These are phyloP conservation scores for Glandiceps talaboti DNA, from an alignment of 53 echinoderm and acorn worm genomes.

Conservation along the genomic window DNA sequence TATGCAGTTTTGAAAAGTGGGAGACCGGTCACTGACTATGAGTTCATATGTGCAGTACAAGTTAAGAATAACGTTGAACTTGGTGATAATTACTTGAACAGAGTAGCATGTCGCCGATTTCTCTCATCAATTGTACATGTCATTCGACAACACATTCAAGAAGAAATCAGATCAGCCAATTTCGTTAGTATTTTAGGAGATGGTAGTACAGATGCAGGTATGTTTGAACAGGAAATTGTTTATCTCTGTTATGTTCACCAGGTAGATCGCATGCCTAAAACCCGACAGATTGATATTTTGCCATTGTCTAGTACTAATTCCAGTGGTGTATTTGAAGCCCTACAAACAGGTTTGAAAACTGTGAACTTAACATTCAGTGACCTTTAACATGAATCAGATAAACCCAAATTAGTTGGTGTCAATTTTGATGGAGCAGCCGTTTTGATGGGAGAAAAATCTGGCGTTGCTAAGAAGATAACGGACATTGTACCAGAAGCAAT, in stretches of 20 bases:
- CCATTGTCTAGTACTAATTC: slow-evolving; percentile 8
- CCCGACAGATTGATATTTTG: slow-evolving; percentile 7
- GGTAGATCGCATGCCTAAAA: background rate
- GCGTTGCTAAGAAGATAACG: slow-evolving; percentile 15
- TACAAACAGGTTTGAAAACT: background rate
- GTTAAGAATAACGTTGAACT: background rate
- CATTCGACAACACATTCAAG: background rate
- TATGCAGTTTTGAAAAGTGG: background rate
- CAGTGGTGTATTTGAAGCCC: slow-evolving; percentile 9
- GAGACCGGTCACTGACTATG: background rate
- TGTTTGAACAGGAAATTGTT: slow-evolving; percentile 21
- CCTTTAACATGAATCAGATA: slow-evolving; percentile 6
- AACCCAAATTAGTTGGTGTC: slow-evolving; percentile 8
- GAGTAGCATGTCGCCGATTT: background rate
- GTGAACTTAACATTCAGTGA: slow-evolving; percentile 1
- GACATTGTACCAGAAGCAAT: slow-evolving; percentile 17
- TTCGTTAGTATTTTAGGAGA: slow-evolving; percentile 19
- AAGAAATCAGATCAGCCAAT: background rate
- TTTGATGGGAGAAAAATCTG: slow-evolving; percentile 11
- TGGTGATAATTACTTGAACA: background rate
- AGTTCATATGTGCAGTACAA: background rate
- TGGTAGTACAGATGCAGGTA: slow-evolving; percentile 16
- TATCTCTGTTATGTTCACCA: slow-evolving; percentile 14
- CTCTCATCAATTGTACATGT: background rate
- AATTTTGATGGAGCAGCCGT: slow-evolving; percentile 24